Evolutionary conservation across 2,888 invertebrate species (phyloP).

Genomic region (Tineola bisselliella): DNA sequence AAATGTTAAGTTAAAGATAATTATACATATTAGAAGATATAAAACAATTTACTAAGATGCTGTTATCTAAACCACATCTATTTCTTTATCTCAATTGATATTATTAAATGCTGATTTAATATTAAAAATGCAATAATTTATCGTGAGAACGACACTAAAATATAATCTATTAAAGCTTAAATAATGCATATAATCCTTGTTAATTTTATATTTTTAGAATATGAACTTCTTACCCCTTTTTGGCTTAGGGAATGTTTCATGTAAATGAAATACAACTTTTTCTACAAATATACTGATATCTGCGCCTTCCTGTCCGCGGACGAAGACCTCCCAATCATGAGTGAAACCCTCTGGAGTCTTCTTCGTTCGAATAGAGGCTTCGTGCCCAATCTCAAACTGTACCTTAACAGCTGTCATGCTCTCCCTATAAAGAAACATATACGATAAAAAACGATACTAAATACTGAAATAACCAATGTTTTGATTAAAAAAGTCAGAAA

Average conservation of each 20-base stretch:
- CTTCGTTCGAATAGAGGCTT: conserved; percentile 82
- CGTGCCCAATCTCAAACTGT: conserved; percentile 92
- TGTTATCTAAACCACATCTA: too few species aligned
- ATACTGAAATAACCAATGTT: neutral
- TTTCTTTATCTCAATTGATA: too few species aligned
- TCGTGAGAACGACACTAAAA: too few species aligned
- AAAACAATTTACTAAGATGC: too few species aligned
- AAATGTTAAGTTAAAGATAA: too few species aligned
- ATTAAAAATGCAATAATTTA: neutral
- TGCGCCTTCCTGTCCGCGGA: conserved; percentile 86
- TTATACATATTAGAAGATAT: too few species aligned
- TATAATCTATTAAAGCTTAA: neutral
- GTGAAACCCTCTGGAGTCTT: conserved; percentile 91
- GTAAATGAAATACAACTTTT: conserved; percentile 90
- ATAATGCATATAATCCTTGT: too few species aligned
- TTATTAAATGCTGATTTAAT: neutral
- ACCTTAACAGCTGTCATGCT: conserved; percentile 67
- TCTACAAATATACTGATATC: conserved; percentile 92
- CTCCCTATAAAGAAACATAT: neutral
- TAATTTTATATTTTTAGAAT: too few species aligned
- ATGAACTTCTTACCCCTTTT: conserved; percentile 86
- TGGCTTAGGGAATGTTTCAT: conserved; percentile 92
- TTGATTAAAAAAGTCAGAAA: neutral
- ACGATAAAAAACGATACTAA: neutral
- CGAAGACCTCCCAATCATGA: conserved; percentile 97